Percentiles rank a stretch among this genome's conserved stretches.
Conservation (phyloP, 1,140 invertebrate genomes). For the Drosophila erecta region DNA sequence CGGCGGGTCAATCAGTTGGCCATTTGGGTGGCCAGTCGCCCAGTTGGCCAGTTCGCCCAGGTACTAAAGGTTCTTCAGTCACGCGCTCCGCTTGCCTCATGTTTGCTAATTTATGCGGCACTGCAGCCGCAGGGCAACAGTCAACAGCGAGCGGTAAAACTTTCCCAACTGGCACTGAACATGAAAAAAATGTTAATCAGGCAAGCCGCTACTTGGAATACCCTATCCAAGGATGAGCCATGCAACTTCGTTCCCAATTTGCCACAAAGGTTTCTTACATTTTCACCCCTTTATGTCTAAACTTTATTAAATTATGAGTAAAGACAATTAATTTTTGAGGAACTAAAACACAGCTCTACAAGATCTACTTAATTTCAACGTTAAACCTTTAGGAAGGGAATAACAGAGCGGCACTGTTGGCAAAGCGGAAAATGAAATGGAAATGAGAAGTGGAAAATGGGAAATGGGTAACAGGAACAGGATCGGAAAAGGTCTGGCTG, state of each 20-base stretch:
- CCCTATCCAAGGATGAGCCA: background rate
- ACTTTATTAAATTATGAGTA: too few relatives aligned
- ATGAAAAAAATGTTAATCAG: background rate
- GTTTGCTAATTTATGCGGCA: slow-evolving; percentile 79
- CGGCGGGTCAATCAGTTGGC: slow-evolving; percentile 66
- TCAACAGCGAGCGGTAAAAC: slow-evolving; percentile 50
- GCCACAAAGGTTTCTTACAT: too few relatives aligned
- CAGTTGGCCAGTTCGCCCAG: background rate
- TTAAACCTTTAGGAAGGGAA: background rate
- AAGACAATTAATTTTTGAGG: too few relatives aligned
- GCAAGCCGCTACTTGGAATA: background rate
- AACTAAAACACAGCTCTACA: too few relatives aligned
- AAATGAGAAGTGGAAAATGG: slow-evolving; percentile 11
- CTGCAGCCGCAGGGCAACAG: slow-evolving; percentile 60
- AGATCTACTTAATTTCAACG: too few relatives aligned
- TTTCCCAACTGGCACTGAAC: slow-evolving; percentile 39
- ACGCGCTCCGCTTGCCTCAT: slow-evolving; percentile 59
- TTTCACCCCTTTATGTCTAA: too few relatives aligned
- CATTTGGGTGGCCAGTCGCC: slow-evolving; percentile 38
- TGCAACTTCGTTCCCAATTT: too few relatives aligned
- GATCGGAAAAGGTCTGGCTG: slow-evolving; percentile 11
- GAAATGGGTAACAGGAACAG: slow-evolving; percentile 29
- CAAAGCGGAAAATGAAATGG: slow-evolving; percentile 6
- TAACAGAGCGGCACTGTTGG: background rate
- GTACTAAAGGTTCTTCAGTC: slow-evolving; percentile 49